These are phyloP conservation scores for Micropoecilia bifurca DNA, from an alignment of 2,797 vertebrate species.

Conservation along the genomic window DNA sequence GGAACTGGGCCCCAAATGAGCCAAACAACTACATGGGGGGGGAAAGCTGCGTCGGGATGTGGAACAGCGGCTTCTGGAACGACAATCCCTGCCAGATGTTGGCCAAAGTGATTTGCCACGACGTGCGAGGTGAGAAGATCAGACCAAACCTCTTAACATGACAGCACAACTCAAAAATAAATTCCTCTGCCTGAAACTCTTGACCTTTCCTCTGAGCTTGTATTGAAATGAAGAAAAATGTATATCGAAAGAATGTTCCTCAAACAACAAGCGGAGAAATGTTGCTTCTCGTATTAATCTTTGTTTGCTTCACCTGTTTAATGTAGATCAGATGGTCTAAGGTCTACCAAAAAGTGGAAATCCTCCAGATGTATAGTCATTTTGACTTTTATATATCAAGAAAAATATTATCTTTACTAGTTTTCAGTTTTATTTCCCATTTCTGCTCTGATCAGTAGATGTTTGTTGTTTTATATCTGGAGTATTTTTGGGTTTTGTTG, in stretches of 20 bases:
- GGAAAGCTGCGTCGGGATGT: not conserved
- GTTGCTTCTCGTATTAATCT: too few species aligned
- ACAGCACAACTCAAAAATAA: not conserved
- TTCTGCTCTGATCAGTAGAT: too few species aligned
- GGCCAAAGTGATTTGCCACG: not conserved
- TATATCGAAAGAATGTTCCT: not conserved
- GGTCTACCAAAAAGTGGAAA: too few species aligned
- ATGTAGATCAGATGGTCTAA: too few species aligned
- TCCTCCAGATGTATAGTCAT: too few species aligned
- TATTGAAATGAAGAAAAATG: not conserved
- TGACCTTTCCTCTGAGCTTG: not conserved
- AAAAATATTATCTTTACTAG: too few species aligned
- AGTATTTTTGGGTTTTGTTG: too few species aligned
- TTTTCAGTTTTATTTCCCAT: too few species aligned
- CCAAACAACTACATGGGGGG: rapidly evolving
- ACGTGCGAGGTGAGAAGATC: conserved; percentile 22
- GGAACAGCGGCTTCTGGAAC: rapidly evolving
- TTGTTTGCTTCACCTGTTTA: too few species aligned
- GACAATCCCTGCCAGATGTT: rapidly evolving
- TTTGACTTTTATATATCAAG: too few species aligned
- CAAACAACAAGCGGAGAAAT: not conserved
- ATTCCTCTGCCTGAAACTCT: not conserved
- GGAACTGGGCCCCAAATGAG: rapidly evolving
- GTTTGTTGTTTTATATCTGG: too few species aligned
- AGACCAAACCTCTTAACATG: not conserved